Conservation (phyloP, 2,113 vertebrate species). For the Progne subis region DNA sequence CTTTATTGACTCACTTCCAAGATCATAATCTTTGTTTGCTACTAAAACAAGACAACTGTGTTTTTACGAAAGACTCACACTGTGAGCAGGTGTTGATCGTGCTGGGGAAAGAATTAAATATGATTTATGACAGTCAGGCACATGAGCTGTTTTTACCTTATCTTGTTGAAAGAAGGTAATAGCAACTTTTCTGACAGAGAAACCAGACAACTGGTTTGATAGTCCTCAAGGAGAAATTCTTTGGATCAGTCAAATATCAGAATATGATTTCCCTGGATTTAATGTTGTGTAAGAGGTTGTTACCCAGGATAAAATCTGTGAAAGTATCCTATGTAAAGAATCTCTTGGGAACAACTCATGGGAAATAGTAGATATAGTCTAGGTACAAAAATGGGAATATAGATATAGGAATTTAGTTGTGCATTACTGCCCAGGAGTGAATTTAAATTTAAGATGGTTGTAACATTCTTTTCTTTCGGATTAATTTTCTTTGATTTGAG, state of each 20-base stretch:
- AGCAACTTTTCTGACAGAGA: not conserved
- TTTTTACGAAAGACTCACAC: not conserved
- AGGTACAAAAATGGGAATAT: not conserved
- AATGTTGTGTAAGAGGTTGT: not conserved
- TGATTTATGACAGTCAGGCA: not conserved
- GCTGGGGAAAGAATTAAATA: not conserved
- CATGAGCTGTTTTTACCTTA: not conserved
- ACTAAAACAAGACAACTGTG: not conserved
- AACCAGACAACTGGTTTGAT: not conserved
- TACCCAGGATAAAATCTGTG: not conserved
- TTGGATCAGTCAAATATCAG: not conserved
- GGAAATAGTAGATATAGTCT: not conserved
- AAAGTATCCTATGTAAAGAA: not conserved
- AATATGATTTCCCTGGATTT: not conserved
- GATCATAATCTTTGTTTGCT: not conserved
- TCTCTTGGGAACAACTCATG: not conserved
- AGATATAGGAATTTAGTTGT: not conserved
- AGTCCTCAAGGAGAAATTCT: not conserved
- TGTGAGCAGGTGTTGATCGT: conserved; percentile 21
- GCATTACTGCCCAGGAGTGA: not conserved
- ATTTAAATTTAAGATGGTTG: not conserved
- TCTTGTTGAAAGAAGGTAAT: not conserved
- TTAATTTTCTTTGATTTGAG: not conserved
- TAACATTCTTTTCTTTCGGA: not conserved
- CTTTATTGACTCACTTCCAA: not conserved